Conservation (phyloP, 2,113 vertebrate genomes). For the Bolborhynchus lineola region DNA sequence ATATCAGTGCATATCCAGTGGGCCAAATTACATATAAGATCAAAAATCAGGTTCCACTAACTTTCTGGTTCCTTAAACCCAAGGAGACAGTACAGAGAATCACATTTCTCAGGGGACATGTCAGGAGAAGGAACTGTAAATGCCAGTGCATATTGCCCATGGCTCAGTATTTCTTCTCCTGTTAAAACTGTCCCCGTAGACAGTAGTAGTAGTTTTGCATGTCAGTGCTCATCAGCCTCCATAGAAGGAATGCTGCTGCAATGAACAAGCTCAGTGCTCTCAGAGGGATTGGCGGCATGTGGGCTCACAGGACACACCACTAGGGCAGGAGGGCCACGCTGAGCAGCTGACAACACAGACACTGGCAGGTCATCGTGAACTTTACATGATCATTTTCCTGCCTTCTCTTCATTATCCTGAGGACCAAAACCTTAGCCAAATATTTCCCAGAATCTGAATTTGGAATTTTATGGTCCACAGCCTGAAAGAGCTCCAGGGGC, state of each 20-base stretch:
- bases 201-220: background rate
- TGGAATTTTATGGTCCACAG: background rate
- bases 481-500: background rate
- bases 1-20: background rate
- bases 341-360: background rate
- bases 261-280: background rate
- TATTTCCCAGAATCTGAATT: background rate
- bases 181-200: background rate
- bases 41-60: background rate
- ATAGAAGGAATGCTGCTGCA: background rate
- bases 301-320: background rate
- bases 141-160: rapidly evolving
- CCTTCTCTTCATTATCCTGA: background rate
- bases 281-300: background rate
- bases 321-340: background rate
- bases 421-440: background rate
- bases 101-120: background rate
- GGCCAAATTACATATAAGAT: background rate
- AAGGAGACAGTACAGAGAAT: background rate
- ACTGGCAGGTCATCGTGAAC: background rate
- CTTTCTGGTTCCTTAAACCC: background rate
- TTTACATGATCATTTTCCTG: background rate
- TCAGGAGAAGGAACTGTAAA: background rate
- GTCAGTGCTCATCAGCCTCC: rapidly evolving
- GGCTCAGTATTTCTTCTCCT: background rate